phyloP scores from a whole-genome alignment of 1,140 invertebrate genomes.

The Globodera ellingtonae region DNA sequence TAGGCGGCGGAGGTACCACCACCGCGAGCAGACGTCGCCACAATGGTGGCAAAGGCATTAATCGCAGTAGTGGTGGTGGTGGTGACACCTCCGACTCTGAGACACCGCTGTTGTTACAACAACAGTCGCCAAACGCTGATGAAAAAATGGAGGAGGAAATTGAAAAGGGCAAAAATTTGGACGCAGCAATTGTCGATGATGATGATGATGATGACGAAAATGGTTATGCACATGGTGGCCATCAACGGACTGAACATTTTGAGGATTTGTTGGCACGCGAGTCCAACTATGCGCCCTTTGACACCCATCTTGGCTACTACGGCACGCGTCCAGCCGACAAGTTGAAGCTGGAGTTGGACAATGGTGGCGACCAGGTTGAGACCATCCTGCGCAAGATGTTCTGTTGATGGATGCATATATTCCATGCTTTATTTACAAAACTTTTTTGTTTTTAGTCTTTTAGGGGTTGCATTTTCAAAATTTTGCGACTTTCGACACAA shows the following conservation, averaged over 20 bases:
- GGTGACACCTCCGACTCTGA: no score
- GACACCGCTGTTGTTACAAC: no score
- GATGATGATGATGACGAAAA: background rate
- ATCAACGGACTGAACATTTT: background rate
- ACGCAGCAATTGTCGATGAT: background rate
- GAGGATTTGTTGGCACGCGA: slow-evolving; percentile 2
- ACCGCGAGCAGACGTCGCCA: no score
- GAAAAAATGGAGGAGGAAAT: background rate
- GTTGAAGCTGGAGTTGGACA: background rate
- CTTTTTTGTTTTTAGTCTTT: background rate
- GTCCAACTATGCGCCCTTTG: background rate
- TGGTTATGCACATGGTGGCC: background rate
- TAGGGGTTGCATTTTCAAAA: background rate
- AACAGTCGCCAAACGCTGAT: background rate
- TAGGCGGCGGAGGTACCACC: no score
- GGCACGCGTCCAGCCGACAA: background rate
- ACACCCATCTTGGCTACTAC: slow-evolving; percentile 1
- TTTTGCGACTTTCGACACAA: background rate
- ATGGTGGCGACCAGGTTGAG: background rate
- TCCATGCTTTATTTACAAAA: no score
- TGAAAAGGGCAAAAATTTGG: background rate
- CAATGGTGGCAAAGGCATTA: no score
- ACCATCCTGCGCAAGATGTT: no score
- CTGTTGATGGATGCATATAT: no score
- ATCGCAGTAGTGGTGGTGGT: no score